phyloP scores from a whole-genome alignment of 2,888 invertebrate genomes.

The Hedychridium roseum region DNA sequence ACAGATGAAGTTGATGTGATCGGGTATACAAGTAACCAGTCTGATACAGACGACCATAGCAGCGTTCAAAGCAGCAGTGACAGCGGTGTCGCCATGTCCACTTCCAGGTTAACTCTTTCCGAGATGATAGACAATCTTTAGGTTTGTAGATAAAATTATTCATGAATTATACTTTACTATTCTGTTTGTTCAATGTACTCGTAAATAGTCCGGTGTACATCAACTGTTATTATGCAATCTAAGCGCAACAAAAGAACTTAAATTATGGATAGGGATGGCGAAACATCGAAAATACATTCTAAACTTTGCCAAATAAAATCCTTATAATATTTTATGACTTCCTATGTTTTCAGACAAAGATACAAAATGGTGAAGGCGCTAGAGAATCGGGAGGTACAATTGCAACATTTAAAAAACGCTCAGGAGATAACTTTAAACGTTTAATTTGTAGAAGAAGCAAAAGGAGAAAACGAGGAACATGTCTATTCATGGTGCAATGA shows the following conservation, averaged over 20 bases:
- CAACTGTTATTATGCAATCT: no score
- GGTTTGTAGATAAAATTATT: constrained; percentile 47
- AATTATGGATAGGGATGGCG: no score
- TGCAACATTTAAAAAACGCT: no score
- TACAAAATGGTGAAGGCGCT: constrained; percentile 44
- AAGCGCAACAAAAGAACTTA: no score
- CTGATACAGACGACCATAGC: constrained; percentile 84
- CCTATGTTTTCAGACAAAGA: constrained; percentile 56
- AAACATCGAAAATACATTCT: no score
- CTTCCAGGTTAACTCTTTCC: constrained; percentile 72
- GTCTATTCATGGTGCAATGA: no score
- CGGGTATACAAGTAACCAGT: constrained; percentile 85
- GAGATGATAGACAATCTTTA: constrained; percentile 68
- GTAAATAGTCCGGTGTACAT: no score
- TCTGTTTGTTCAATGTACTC: constrained; percentile 1
- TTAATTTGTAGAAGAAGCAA: no score
- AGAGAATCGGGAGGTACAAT: constrained; percentile 40
- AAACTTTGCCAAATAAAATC: no score
- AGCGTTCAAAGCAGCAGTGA: constrained; percentile 80
- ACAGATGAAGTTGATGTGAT: constrained; percentile 87
- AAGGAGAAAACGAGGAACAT: no score
- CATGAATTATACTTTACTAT: not conserved
- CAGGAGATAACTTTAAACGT: no score
- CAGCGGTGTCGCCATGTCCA: constrained; percentile 77
- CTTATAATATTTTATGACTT: no score